Evolutionary conservation across 1,140 invertebrate species (phyloP).

Genomic region (Ceratina calcarata): DNA sequence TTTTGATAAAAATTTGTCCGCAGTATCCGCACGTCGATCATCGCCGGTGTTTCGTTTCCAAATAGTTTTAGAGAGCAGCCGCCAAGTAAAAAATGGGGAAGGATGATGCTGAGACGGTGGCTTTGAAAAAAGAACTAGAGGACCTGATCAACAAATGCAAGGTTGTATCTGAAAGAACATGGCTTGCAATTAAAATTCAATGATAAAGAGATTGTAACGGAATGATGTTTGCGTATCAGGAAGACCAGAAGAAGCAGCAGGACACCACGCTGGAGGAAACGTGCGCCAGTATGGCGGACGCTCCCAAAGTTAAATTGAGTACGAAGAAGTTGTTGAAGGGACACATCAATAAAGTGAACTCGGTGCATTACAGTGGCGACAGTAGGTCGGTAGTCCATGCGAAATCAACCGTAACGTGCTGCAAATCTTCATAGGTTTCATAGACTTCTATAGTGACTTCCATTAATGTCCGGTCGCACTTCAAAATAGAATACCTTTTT

Average conservation of each 20-base stretch:
- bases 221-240: conserved; percentile 78
- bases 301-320: conserved; percentile 86
- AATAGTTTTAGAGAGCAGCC: conserved; percentile 3
- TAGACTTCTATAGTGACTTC: too few species aligned
- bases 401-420: conserved; percentile 3
- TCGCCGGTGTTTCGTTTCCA: conserved; percentile 55
- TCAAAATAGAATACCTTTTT: too few species aligned
- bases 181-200: background rate
- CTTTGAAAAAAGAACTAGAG: conserved; percentile 89
- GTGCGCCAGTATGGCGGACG: conserved; percentile 85
- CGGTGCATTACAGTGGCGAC: conserved; percentile 93
- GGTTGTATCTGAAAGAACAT: conserved; percentile 74
- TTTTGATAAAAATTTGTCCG: conserved; percentile 65
- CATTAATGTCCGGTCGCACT: too few species aligned
- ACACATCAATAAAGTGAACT: conserved; percentile 95
- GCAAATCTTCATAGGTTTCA: too few species aligned
- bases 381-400: conserved; percentile 82
- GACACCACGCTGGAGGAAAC: conserved; percentile 87
- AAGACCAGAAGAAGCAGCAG: conserved; percentile 88
- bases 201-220: background rate
- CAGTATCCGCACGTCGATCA: conserved; percentile 57
- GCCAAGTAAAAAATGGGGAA: conserved; percentile 81
- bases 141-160: conserved; percentile 87
- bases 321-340: conserved; percentile 92
- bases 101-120: conserved; percentile 88